Base-by-base conservation (phyloP, 1,140 invertebrate genomes). In the Diplogasteroides magnus region DNA sequence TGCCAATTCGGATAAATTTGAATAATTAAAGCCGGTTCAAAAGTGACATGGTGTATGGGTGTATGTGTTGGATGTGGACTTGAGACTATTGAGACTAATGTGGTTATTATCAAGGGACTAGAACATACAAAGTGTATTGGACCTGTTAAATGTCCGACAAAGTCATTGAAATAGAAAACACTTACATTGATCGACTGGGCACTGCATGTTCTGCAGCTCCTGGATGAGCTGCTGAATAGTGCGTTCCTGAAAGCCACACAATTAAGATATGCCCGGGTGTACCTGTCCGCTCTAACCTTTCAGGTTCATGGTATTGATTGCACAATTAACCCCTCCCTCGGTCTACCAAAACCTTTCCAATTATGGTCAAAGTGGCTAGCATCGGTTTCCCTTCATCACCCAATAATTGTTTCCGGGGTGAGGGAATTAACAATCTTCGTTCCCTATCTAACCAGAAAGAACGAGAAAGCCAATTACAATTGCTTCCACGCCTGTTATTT, bases 231-330 rank as follows among this genome's bases (percentile, higher is more conserved):
- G 31, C 55, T 71, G 72, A 19, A 75, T 56, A 13, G 58, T 55
- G 3, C 74, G 60, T 58, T 75, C 74, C 74, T 75, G 55, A 58
- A 73, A n/a, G n/a, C n/a, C n/a, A n/a, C n/a, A n/a, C n/a, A n/a
- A n/a, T n/a, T n/a, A n/a, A n/a, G n/a, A n/a, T n/a, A n/a, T n/a
- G n/a, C n/a, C n/a, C n/a, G n/a, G n/a, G n/a, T n/a, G n/a, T n/a
- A n/a, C n/a, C n/a, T n/a, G n/a, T n/a, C n/a, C n/a, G n/a, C n/a
- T n/a, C n/a, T n/a, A n/a, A n/a, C n/a, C n/a, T n/a, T n/a, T n/a
- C n/a, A n/a, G n/a, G n/a, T n/a, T n/a, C n/a, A n/a, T n/a, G n/a
- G n/a, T n/a, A n/a, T n/a, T n/a, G n/a, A n/a, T n/a, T n/a, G n/a
- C n/a, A n/a, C n/a, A n/a, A n/a, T n/a, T n/a, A n/a, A n/a, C n/a